A percentile compares a stretch with the other conserved stretches of the same genome.
Evolutionary conservation across 1,140 invertebrate genomes (phyloP).

Genomic region (Wiebesia pumilae): DNA sequence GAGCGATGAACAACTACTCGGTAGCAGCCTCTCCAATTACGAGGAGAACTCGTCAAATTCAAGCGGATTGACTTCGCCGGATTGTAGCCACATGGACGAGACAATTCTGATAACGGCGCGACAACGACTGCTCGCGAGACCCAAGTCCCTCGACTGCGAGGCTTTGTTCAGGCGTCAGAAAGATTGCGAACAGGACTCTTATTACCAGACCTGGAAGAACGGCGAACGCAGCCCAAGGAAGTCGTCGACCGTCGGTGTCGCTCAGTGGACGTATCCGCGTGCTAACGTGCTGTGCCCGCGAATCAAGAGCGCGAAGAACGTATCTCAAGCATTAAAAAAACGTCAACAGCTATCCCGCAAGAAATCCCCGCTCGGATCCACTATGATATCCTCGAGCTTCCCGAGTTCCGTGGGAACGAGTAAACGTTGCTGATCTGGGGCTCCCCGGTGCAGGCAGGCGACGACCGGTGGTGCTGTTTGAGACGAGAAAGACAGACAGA

Average conservation of each 20-base stretch:
- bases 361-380: constrained; percentile 41
- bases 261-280: constrained; percentile 66
- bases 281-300: constrained; percentile 74
- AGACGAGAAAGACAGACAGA: too few relatives aligned
- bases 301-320: constrained; percentile 77
- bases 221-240: constrained; percentile 53
- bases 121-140: constrained; percentile 60
- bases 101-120: constrained; percentile 61
- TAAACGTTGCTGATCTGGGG: constrained; percentile 6
- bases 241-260: too few relatives aligned
- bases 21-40: constrained; percentile 56
- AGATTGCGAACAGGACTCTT: constrained; percentile 74
- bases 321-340: constrained; percentile 64
- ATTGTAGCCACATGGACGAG: constrained; percentile 57
- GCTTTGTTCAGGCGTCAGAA: constrained; percentile 2
- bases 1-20: constrained; percentile 76
- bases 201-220: constrained; percentile 78
- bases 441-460: too few relatives aligned
- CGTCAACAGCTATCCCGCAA: constrained; percentile 25
- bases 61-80: constrained; percentile 66
- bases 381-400: constrained; percentile 26
- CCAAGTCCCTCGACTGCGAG: constrained; percentile 62
- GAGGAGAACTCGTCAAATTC: constrained; percentile 63
- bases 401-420: constrained; percentile 18
- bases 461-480: too few relatives aligned